These are phyloP conservation scores for Cosmorhoe ocellata DNA, from an alignment of 2,888 invertebrate species.

Conservation along the genomic window DNA sequence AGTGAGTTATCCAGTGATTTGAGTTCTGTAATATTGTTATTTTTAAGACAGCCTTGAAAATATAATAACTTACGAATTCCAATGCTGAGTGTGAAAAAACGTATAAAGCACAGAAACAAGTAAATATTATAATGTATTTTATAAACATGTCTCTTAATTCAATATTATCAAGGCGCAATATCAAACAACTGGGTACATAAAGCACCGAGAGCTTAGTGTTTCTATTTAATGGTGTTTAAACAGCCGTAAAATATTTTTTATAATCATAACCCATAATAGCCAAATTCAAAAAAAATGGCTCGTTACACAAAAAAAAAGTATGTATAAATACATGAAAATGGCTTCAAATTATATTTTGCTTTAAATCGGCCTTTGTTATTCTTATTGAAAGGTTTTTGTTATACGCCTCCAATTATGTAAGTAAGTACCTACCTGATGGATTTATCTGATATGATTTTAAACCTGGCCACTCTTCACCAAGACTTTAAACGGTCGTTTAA, in stretches of 20 bases:
- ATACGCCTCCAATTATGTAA: no score
- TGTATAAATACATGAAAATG: no score
- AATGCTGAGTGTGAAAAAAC: slow-evolving; percentile 9
- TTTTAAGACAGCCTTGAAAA: no score
- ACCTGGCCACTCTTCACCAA: no score
- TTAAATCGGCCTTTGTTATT: no score
- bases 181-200: neutral
- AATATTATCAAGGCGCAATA: neutral
- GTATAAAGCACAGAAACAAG: slow-evolving; percentile 5
- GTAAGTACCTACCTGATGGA: no score
- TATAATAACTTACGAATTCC: slow-evolving; percentile 19
- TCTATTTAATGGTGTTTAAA: neutral
- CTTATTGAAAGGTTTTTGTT: no score
- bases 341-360: no score
- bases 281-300: slow-evolving; percentile 2
- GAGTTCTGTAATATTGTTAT: no score
- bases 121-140: slow-evolving; percentile 12
- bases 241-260: neutral
- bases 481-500: no score
- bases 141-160: slow-evolving; percentile 4
- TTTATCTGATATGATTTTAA: no score
- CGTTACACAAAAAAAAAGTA: neutral
- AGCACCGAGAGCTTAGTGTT: neutral
- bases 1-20: no score
- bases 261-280: neutral